Base-by-base conservation (phyloP, 2,888 invertebrate species). In the Ditula angustiorana region DNA sequence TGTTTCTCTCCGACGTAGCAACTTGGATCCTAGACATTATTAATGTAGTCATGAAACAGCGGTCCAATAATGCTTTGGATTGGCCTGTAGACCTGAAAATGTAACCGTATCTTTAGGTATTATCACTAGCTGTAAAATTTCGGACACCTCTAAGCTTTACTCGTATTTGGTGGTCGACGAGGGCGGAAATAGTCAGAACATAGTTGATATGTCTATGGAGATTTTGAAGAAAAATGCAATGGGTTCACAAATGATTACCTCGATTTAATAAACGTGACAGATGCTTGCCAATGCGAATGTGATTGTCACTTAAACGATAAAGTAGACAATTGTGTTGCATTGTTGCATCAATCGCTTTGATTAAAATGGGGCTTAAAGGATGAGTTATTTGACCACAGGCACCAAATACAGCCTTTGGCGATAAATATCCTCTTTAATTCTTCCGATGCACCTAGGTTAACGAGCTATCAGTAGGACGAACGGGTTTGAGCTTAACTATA, bases 361-460 rank as follows among this genome's bases (percentile, higher is more conserved):
- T 41, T 41, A 10, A 37, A 7, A 10, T n/a, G 2, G 1, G 35
- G 35, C 19, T 19, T 41, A 33, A 37, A 16, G 8, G 10, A 41
- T 41, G 30, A n/a, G n/a, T n/a, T n/a, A n/a, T n/a, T 30, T 10
- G 0, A 1, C 10, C 41, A 19, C 41, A 41, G 10, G 19, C 19
- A 41, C 19, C 19, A 41, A 41, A 41, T 41, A 19, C 60, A 64
- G 70, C 70, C 71, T 66, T 67, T 67, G 71, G 67, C 71, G 70
- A 69, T 69, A 66, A 67, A 67, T 66, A 65, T 68, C 66, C 70
- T 70, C 52, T 50, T 64, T 66, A 60, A 71, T 72, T 75, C 77
- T 82, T 81, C 81, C 78, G 74, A 73, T 78, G 80, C 82, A 79
- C 80, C 73, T 79, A 78, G 81, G 81, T 80, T 81, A 75, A 78